Conservation (phyloP, 2,797 vertebrate species). For the Hydrocynus forskahlii region DNA sequence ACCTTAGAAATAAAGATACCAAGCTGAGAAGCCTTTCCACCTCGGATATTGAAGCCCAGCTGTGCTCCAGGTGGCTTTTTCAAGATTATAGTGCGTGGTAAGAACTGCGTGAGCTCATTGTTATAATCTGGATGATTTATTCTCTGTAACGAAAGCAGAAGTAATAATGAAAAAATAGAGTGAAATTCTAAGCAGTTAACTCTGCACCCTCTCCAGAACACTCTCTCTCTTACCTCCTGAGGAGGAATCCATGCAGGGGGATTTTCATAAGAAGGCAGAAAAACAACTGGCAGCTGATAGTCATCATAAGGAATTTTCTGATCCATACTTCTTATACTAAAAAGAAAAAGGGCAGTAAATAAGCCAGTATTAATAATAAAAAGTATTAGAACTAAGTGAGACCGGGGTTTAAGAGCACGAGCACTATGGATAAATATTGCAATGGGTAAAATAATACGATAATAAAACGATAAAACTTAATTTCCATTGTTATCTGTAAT, state of each 20-base stretch:
- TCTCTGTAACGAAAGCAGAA: conserved; percentile 73
- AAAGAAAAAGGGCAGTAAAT: neutral
- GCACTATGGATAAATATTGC: too few species aligned
- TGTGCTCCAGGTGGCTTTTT: conserved; percentile 97
- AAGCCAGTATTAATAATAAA: too few species aligned
- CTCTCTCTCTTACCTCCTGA: conserved; percentile 82
- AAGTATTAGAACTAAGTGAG: too few species aligned
- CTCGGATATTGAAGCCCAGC: conserved; percentile 97
- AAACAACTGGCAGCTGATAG: conserved; percentile 91
- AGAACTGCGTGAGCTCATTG: conserved; percentile 94
- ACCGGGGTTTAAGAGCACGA: too few species aligned
- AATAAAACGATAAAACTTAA: too few species aligned
- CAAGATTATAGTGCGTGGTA: conserved; percentile 89
- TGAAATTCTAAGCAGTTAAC: neutral
- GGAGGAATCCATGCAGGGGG: conserved; percentile 93
- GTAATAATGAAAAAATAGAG: neutral
- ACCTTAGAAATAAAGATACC: conserved; percentile 99
- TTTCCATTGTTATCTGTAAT: neutral
- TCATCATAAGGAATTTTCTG: conserved; percentile 89
- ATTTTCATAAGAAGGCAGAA: conserved; percentile 92
- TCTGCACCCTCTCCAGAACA: neutral
- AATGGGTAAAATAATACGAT: too few species aligned
- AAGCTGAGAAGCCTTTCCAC: conserved; percentile 95
- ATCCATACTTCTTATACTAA: conserved; percentile 76
- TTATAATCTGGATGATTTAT: conserved; percentile 95